These are phyloP conservation scores for Corythornis vintsioides DNA, from an alignment of 2,113 vertebrate genomes.

Conservation along the genomic window DNA sequence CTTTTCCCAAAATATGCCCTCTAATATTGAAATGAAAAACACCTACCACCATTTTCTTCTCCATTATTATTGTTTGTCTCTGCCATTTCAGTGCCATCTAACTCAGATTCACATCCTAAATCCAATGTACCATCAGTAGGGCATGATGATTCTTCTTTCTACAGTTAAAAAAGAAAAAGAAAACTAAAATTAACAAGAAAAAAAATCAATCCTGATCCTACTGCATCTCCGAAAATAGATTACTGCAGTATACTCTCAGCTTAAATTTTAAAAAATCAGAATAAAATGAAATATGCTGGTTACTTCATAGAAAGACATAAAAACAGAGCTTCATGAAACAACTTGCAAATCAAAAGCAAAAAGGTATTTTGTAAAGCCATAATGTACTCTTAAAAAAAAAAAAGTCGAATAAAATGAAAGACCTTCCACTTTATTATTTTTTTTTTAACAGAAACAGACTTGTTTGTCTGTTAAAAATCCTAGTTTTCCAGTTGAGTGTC, in stretches of 20 bases:
- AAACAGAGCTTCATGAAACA: background rate
- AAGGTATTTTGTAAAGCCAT: background rate
- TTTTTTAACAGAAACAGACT: conserved; percentile 21
- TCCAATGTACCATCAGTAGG: conserved; percentile 79
- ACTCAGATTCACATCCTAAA: conserved; percentile 84
- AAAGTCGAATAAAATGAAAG: conserved; percentile 1
- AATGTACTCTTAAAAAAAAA: background rate
- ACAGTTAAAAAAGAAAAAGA: conserved; percentile 40
- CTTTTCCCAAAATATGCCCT: background rate
- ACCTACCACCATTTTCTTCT: conserved; percentile 84
- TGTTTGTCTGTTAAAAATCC: conserved; percentile 47
- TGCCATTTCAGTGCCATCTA: conserved; percentile 84
- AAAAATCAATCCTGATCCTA: conserved; percentile 28
- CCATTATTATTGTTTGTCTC: conserved; percentile 77
- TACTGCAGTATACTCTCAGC: conserved; percentile 16
- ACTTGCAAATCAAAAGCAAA: conserved; percentile 11
- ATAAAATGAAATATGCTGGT: conserved; percentile 18
- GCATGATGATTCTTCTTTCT: conserved; percentile 84
- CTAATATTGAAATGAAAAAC: background rate
- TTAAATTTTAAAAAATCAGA: conserved; percentile 46
- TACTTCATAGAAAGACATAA: background rate
- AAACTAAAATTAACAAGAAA: conserved; percentile 33
- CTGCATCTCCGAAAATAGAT: conserved; percentile 32
- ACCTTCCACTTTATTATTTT: background rate
- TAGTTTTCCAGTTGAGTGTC: conserved; percentile 36